A percentile compares a stretch with the other conserved stretches of the same genome.
Evolutionary conservation across 2,888 invertebrate genomes (phyloP).

Genomic region (Ochlodes sylvanus): DNA sequence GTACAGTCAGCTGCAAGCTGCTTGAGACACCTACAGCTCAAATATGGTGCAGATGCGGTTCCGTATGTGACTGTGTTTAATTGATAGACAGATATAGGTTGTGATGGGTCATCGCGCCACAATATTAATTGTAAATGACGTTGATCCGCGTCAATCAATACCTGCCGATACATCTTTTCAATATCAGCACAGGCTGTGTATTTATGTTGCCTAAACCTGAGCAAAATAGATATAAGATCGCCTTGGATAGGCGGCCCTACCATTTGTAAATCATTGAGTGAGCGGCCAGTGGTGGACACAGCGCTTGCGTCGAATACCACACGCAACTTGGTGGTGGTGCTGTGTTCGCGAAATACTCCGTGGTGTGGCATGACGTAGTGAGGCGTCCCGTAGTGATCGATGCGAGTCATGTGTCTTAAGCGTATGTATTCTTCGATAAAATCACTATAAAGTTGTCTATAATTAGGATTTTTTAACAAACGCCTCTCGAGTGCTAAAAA

Average conservation of each 20-base stretch:
- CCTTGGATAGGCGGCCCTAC: no score
- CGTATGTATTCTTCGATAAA: slow-evolving; percentile 46
- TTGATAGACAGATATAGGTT: not conserved
- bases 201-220: no score
- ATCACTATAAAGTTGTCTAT: slow-evolving; percentile 42
- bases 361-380: slow-evolving; percentile 45
- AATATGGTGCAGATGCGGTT: slow-evolving; percentile 43
- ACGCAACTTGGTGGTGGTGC: slow-evolving; percentile 46
- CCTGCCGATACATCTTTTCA: no score
- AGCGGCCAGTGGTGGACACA: not conserved
- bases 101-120: no score
- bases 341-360: slow-evolving; percentile 43
- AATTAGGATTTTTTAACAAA: slow-evolving; percentile 8
- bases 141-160: no score
- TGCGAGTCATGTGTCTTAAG: slow-evolving; percentile 45
- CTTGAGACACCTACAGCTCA: slow-evolving; percentile 42
- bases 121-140: no score
- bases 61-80: slow-evolving; percentile 50
- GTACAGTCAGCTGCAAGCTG: slow-evolving; percentile 49
- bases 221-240: no score
- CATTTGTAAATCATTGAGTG: no score
- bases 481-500: not conserved
- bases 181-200: no score
- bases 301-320: slow-evolving; percentile 49
- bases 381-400: not conserved